Conservation (phyloP, 2,888 invertebrate genomes). For the Drosophila sordidula region DNA sequence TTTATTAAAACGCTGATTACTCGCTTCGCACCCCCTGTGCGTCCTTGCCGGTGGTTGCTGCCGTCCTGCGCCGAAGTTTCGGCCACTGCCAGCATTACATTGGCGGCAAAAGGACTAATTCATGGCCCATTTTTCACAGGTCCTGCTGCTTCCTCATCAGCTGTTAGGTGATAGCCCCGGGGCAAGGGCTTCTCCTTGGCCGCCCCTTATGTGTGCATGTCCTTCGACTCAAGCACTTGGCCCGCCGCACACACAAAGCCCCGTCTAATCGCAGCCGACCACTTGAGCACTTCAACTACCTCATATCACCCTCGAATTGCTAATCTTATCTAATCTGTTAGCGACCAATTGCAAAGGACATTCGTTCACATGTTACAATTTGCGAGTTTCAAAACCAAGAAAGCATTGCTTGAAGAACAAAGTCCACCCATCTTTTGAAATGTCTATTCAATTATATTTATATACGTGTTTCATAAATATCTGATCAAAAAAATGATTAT, state of each 20-base stretch:
- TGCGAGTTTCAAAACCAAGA: too few species aligned
- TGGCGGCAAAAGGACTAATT: constrained; percentile 52
- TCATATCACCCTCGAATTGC: constrained; percentile 9
- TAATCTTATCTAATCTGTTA: constrained; percentile 15
- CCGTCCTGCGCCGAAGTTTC: constrained; percentile 13
- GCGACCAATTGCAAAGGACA: constrained; percentile 19
- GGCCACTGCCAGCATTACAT: constrained; percentile 20
- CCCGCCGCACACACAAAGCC: constrained; percentile 6
- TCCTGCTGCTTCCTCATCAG: background rate
- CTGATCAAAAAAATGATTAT: too few species aligned
- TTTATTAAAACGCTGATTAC: constrained; percentile 31
- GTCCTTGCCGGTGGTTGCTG: constrained; percentile 33
- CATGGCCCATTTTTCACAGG: constrained; percentile 39
- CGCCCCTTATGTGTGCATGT: constrained; percentile 4
- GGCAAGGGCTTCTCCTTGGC: constrained; percentile 13
- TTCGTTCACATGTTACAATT: too few species aligned
- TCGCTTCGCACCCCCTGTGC: background rate
- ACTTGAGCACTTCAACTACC: constrained; percentile 15
- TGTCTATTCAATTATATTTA: too few species aligned
- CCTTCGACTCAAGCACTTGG: constrained; percentile 8
- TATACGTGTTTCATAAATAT: too few species aligned
- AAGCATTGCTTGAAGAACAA: too few species aligned
- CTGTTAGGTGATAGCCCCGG: constrained; percentile 21
- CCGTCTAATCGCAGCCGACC: background rate
- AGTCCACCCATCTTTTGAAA: too few species aligned